Base-by-base conservation (phyloP, 2,888 invertebrate species). In the Helicoverpa assulta region DNA sequence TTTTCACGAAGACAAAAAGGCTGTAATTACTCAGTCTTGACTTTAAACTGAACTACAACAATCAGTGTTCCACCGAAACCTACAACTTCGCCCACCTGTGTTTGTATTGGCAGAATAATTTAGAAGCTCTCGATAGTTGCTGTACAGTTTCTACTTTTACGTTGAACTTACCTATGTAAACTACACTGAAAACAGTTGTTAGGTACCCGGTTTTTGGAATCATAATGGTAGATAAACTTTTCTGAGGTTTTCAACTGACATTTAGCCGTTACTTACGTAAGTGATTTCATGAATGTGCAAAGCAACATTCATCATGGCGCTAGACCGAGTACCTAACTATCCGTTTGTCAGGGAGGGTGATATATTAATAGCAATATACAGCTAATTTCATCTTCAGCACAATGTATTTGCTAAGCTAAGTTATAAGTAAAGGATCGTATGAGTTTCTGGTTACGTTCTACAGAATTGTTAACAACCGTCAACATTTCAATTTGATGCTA, bases 251-350 rank as follows among this genome's bases (percentile, higher is more conserved):
- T 47, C 6, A 16, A 47, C 47, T 47, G 47, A 47, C n/a, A 51
- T 50, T 53, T 47, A 64, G 60, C 37, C 21, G 18, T 58, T 26
- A 37, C 47, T 58, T 26, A 37, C 47, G 21, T 47, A 72, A 62
- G 61, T 77, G 72, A 75, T 66, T 77, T 77, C 58, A 55, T 65
- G 58, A 75, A 77, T 75, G 61, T 60, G 61, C 54, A 71, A 47
- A 60, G 37, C 18, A 71, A 58, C 78, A 75, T 75, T 72, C 77
- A 77, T 75, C 78, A 77, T 71, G 72, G 57, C 54, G 51, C 77
- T 71, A 64, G 64, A 62, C 51, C 43, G 65, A 56, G 59, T 33
- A 26, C 26, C 26, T 26, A 53, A 57, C 72, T 60, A 71, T 75
- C 77, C 53, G 77, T 76, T 47, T 76, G 73, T 76, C 70, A 70